Evolutionary conservation across 2,888 invertebrate genomes (phyloP).

Genomic region (Alsophila aescularia): DNA sequence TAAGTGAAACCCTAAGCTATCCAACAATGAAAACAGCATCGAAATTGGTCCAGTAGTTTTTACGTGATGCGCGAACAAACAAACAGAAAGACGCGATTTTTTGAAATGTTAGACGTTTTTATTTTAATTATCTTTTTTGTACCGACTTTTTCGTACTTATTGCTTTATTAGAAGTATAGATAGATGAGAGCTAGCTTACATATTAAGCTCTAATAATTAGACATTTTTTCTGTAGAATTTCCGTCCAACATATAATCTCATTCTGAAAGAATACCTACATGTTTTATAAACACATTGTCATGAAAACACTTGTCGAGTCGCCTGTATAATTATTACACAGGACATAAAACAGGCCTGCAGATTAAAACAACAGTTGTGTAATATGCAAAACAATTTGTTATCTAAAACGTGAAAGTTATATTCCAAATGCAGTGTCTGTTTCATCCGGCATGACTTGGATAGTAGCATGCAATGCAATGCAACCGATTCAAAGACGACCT

Average conservation of each 20-base stretch:
- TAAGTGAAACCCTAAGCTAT: no score
- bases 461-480: constrained; percentile 20
- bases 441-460: constrained; percentile 17
- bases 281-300: background rate
- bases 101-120: no score
- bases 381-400: constrained; percentile 14
- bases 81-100: no score
- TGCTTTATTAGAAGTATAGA: no score
- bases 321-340: constrained; percentile 5
- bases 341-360: constrained; percentile 1
- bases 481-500: constrained; percentile 35
- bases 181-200: no score
- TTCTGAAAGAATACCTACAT: background rate
- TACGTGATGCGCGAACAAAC: no score
- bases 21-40: no score
- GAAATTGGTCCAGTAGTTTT: no score
- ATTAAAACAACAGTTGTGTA: constrained; percentile 12
- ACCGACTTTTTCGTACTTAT: no score
- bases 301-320: background rate
- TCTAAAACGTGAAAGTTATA: constrained; percentile 27
- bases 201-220: no score
- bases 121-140: no score
- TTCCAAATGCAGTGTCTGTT: constrained; percentile 11
- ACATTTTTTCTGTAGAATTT: background rate
- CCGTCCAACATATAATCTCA: background rate